A percentile compares a stretch with the other conserved stretches of the same genome.
Evolutionary conservation across 1,140 invertebrate genomes (phyloP).

Genomic region (Danaus melanippus): DNA sequence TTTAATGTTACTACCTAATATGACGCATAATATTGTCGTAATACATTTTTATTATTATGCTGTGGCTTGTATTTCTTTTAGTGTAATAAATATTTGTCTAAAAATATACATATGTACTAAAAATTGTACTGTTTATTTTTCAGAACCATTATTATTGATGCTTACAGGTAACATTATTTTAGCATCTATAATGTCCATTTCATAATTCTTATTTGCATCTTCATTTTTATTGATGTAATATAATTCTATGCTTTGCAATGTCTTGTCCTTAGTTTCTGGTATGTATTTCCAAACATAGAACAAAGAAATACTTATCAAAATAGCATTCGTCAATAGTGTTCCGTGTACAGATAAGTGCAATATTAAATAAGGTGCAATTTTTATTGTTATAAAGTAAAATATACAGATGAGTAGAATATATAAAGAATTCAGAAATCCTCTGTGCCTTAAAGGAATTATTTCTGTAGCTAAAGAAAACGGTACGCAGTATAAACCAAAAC

Average conservation of each 20-base stretch:
- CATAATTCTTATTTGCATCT: conserved; percentile 1
- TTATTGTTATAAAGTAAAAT: conserved; percentile 12
- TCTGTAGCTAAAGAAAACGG: conserved; percentile 13
- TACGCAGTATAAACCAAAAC: conserved; percentile 12
- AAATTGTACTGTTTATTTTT: too few relatives aligned
- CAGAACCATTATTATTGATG: too few relatives aligned
- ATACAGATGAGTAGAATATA: conserved; percentile 14
- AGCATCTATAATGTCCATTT: too few relatives aligned
- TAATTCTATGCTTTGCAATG: conserved; percentile 17
- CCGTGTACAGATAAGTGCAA: conserved; percentile 12
- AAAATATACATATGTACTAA: too few relatives aligned
- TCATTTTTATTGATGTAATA: conserved; percentile 6
- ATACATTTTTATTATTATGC: too few relatives aligned
- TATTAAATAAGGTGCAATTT: conserved; percentile 15
- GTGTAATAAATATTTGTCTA: too few relatives aligned
- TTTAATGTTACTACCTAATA: too few relatives aligned
- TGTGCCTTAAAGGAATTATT: conserved; percentile 14
- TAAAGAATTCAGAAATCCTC: conserved; percentile 10
- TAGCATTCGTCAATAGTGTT: conserved; percentile 13
- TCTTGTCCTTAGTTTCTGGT: conserved; percentile 17
- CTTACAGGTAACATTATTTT: too few relatives aligned
- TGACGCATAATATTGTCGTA: too few relatives aligned
- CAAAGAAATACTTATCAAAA: conserved; percentile 12
- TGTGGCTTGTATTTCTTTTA: too few relatives aligned
- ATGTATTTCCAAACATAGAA: conserved; percentile 14